Conservation (phyloP, 2,888 invertebrate genomes). For the Dioctria rufipes region DNA sequence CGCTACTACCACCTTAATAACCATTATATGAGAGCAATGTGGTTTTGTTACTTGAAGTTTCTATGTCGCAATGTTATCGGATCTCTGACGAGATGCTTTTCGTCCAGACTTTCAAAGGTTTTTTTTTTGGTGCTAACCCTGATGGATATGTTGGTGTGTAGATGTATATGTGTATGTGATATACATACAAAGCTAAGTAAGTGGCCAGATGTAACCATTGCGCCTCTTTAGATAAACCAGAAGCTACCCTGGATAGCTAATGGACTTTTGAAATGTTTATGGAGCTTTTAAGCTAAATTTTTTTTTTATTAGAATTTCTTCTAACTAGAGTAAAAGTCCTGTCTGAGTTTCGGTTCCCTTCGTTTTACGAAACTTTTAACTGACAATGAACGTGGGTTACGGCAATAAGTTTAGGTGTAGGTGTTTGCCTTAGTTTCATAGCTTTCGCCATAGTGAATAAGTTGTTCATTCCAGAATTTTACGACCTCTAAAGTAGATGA, state of each 20-base stretch:
- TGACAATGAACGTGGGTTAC: background rate
- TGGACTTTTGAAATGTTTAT: slow-evolving; percentile 61
- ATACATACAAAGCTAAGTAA: background rate
- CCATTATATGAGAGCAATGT: slow-evolving; percentile 16
- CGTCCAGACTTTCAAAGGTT: background rate
- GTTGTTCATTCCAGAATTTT: slow-evolving; percentile 27
- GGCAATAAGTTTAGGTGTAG: background rate
- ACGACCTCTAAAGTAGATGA: slow-evolving; percentile 30
- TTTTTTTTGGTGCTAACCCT: background rate
- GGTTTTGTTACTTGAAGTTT: slow-evolving; percentile 39
- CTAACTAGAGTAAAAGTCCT: slow-evolving; percentile 17
- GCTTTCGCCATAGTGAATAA: slow-evolving; percentile 4
- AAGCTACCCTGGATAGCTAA: slow-evolving; percentile 52
- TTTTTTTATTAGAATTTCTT: slow-evolving; percentile 51
- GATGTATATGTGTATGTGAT: background rate
- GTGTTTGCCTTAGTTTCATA: background rate
- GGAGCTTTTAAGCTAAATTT: slow-evolving; percentile 59
- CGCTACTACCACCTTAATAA: background rate
- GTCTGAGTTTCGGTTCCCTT: slow-evolving; percentile 6
- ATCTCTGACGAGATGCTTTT: slow-evolving; percentile 47
- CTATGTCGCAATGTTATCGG: slow-evolving; percentile 44
- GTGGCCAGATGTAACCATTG: slow-evolving; percentile 46
- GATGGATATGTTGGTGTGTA: background rate
- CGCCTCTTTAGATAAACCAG: slow-evolving; percentile 17
- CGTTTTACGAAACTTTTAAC: background rate